Percentiles rank a stretch among this genome's conserved stretches.
Evolutionary conservation across 2,888 invertebrate species (phyloP).

Genomic region (Chrysopilus asiliformis): DNA sequence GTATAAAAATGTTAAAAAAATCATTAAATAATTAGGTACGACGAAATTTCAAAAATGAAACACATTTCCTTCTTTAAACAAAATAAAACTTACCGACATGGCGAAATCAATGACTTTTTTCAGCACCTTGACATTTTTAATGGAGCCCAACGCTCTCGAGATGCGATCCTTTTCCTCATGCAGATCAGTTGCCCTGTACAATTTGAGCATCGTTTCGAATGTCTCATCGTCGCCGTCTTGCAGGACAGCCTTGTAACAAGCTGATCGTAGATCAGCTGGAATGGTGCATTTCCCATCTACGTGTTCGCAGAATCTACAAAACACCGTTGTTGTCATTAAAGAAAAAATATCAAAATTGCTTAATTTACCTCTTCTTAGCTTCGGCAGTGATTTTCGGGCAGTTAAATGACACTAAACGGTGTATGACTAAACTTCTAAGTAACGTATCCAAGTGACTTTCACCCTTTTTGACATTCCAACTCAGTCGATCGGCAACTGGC

Average conservation of each 20-base stretch:
- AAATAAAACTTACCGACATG: conserved; percentile 67
- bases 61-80: no score
- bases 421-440: conserved; percentile 70
- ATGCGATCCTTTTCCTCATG: conserved; percentile 92
- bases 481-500: conserved; percentile 57
- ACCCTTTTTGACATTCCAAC: conserved; percentile 70
- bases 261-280: conserved; percentile 74
- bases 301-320: conserved; percentile 49
- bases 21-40: no score
- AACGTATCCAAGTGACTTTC: conserved; percentile 82
- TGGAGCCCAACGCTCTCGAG: conserved; percentile 68
- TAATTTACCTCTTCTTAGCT: conserved; percentile 45
- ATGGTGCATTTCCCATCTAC: conserved; percentile 44
- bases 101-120: conserved; percentile 66
- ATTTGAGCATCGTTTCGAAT: conserved; percentile 61
- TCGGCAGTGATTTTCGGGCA: conserved; percentile 65
- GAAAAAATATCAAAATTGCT: conserved; percentile 7
- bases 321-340: conserved; percentile 2
- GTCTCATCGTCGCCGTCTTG: conserved; percentile 53
- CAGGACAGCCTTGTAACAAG: conserved; percentile 77
- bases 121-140: conserved; percentile 56
- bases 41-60: background rate
- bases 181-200: conserved; percentile 73
- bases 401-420: conserved; percentile 67
- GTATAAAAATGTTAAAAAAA: no score